phyloP scores from a whole-genome alignment of 2,113 vertebrate species.

The Peromyscus polionotus region DNA sequence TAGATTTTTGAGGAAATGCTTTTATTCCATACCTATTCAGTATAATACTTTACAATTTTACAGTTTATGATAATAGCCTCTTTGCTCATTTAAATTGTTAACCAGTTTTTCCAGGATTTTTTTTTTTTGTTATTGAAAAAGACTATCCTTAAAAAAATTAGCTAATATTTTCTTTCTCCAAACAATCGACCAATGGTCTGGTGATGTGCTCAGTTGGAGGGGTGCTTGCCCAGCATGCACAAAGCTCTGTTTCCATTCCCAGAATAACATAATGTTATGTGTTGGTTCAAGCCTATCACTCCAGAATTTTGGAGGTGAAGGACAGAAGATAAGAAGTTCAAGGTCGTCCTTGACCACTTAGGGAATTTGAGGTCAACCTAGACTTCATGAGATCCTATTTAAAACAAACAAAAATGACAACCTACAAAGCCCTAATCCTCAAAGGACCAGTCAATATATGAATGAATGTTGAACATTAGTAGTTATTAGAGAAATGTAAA shows the following conservation, averaged over 20 bases:
- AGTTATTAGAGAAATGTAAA: neutral
- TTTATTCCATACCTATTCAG: neutral
- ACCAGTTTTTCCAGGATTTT: neutral
- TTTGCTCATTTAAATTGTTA: neutral
- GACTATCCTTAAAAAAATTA: too few species aligned
- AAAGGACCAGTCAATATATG: neutral
- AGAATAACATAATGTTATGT: neutral
- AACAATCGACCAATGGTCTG: neutral
- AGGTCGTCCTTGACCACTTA: neutral
- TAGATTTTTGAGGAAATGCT: neutral
- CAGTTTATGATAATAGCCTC: neutral
- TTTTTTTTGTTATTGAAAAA: neutral
- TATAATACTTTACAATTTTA: neutral
- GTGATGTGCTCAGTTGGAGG: neutral
- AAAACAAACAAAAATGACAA: neutral
- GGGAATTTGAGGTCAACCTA: neutral
- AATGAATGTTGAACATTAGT: neutral
- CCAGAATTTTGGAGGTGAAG: neutral
- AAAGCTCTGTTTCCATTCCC: neutral
- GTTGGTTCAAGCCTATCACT: neutral
- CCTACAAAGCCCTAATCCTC: neutral
- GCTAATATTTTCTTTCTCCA: too few species aligned
- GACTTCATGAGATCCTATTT: neutral
- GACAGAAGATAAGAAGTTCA: neutral
- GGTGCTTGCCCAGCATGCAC: neutral